These are phyloP conservation scores for Limnephilus rhombicus DNA, from an alignment of 2,888 invertebrate genomes.

Conservation along the genomic window DNA sequence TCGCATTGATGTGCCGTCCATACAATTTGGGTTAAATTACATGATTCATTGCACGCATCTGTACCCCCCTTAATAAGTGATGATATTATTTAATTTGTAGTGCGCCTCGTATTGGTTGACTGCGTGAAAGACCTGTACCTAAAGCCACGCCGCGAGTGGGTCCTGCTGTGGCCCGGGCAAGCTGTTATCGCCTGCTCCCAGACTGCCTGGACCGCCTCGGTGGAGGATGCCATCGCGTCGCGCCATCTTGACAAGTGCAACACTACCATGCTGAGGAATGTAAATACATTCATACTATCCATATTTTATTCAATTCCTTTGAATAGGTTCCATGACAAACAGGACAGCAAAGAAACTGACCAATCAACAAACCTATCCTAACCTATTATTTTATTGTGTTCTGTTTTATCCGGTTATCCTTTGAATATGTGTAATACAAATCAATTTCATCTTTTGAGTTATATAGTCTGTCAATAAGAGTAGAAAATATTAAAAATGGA, in stretches of 20 bases:
- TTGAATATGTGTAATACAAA: neutral
- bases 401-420: neutral
- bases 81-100: conserved; percentile 67
- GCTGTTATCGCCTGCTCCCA: conserved; percentile 87
- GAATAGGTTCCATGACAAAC: too few species aligned
- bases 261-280: conserved; percentile 77
- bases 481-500: too few species aligned
- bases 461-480: too few species aligned
- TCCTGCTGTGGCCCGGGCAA: conserved; percentile 88
- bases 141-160: conserved; percentile 80
- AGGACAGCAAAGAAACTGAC: too few species aligned
- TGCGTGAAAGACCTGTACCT: conserved; percentile 65
- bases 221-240: conserved; percentile 80
- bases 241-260: conserved; percentile 76
- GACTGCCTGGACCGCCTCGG: conserved; percentile 85
- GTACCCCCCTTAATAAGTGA: neutral
- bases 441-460: conserved; percentile 15
- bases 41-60: too few species aligned
- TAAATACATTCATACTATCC: conserved; percentile 67
- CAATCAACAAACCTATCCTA: too few species aligned
- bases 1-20: too few species aligned
- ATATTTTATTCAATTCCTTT: conserved; percentile 38
- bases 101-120: conserved; percentile 74
- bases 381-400: too few species aligned
- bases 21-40: too few species aligned